Base-by-base conservation (phyloP, 2,888 invertebrate species). In the Autographa pulchrina region DNA sequence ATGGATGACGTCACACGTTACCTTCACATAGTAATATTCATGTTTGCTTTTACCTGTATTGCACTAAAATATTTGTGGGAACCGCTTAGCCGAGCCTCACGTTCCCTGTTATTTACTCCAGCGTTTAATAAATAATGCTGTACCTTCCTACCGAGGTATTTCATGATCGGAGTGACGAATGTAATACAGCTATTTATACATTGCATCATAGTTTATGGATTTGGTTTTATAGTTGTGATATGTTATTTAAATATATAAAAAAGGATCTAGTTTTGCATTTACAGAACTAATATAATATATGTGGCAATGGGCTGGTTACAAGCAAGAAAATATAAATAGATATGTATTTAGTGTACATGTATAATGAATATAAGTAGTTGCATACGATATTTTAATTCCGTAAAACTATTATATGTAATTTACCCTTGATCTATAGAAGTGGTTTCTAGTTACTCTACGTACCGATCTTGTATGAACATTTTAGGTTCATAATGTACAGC, bases 41-140 rank as follows among this genome's bases (percentile, higher is more conserved):
- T 66, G 66, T 75, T 74, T 71, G 68, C 78, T 75, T 72, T 82
- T 74, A 77, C 68, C 65, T 25, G 56, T 70, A 82, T 80, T 82
- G 74, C 75, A 78, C 72, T 78, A 60, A 80, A 74, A 75, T 73
- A 74, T 80, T 78, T 71, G 35, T 68, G 65, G 60, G 62, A 58
- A 68, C 54, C 25, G 54, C 62, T 61, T 62, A 62, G 38, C 52
- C 72, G 41, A 63, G 32, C 63, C 62, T 59, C 70, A 41, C 54
- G 68, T 59, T 56, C 74, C 63, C 61, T 52, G 59, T 68, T 74
- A 66, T 77, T 73, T 71, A 31, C 41, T 56, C 71, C 25, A 20
- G 38, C 65, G 68, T 48, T 75, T 72, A 75, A 78, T 78, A 78
- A 71, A 78, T 78, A 69, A 68, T 78, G 78, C 54, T 65, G 63